A percentile compares a stretch with the other conserved stretches of the same genome.
Evolutionary conservation across 2,888 invertebrate genomes (phyloP).

Genomic region (Caenorhabditis virilis): DNA sequence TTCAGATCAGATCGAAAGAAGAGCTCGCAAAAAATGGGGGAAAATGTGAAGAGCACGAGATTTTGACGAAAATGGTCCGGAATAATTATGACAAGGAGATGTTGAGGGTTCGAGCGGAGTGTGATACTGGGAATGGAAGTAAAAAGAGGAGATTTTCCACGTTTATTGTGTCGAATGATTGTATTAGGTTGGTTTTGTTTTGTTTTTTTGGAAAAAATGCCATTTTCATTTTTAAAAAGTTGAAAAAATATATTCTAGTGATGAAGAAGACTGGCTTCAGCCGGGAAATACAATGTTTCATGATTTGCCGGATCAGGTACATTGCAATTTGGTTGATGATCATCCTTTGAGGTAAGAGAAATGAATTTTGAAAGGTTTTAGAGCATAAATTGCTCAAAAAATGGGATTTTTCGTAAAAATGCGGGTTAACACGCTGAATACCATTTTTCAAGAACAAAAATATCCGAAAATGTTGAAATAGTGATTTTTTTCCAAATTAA

Average conservation of each 20-base stretch:
- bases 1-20: conserved; percentile 37
- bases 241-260: conserved; percentile 12
- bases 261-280: conserved; percentile 34
- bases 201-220: not conserved
- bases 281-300: not conserved
- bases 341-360: conserved; percentile 27
- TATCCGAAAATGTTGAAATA: no score
- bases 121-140: conserved; percentile 11
- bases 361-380: no score
- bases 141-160: conserved; percentile 11
- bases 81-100: conserved; percentile 20
- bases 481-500: no score
- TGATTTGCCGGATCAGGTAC: conserved; percentile 6
- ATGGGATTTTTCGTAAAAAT: no score
- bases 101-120: conserved; percentile 20
- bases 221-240: not conserved
- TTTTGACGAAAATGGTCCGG: conserved; percentile 5
- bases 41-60: conserved; percentile 32
- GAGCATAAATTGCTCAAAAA: no score
- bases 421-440: no score
- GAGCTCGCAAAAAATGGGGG: conserved; percentile 24
- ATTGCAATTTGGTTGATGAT: conserved; percentile 13
- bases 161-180: conserved; percentile 20
- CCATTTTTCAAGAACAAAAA: no score
- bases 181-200: conserved; percentile 11